Conservation (phyloP, 2,797 vertebrate species). For the Molossus alvarezi region DNA sequence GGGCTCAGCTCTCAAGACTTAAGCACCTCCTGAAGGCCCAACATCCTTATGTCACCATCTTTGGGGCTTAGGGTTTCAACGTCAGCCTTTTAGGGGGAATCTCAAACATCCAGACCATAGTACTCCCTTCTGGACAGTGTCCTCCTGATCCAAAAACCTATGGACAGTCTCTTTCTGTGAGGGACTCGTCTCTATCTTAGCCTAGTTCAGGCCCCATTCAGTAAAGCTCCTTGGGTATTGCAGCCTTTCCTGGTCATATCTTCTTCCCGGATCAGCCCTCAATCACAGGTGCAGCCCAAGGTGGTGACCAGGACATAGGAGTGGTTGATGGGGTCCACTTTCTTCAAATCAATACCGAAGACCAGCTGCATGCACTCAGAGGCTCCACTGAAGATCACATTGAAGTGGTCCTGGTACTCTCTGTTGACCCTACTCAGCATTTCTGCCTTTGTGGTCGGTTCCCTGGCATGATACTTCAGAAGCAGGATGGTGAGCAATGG, state of each 20-base stretch:
- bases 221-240: not conserved
- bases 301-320: not conserved
- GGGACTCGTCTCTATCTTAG: not conserved
- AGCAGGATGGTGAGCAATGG: not conserved
- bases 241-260: not conserved
- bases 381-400: not conserved
- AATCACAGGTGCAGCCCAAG: not conserved
- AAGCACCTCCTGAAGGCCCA: not conserved
- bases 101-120: not conserved
- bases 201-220: not conserved
- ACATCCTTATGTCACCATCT: not conserved
- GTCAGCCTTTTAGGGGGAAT: not conserved
- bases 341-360: not conserved
- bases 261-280: not conserved
- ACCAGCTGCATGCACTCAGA: not conserved
- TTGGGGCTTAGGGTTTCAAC: not conserved
- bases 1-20: not conserved
- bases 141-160: not conserved
- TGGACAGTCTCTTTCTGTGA: not conserved
- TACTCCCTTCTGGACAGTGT: not conserved
- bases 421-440: not conserved
- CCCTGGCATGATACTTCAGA: not conserved
- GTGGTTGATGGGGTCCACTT: not conserved
- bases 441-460: not conserved
- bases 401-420: not conserved